Percentiles rank a stretch among this genome's conserved stretches.
These are phyloP conservation scores for Entelurus aequoreus DNA, from an alignment of 2,113 vertebrate species.

Conservation along the genomic window DNA sequence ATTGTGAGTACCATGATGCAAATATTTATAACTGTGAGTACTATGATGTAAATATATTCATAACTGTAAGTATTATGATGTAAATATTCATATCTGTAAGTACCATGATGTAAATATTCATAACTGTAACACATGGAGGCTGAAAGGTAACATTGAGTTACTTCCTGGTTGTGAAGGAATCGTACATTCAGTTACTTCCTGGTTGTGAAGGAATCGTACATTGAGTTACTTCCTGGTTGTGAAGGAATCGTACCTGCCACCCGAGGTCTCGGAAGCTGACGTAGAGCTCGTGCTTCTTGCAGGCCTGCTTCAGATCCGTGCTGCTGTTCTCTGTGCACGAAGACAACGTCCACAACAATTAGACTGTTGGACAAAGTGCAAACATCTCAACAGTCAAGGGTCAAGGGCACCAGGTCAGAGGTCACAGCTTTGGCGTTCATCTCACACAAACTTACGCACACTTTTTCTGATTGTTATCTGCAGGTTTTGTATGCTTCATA, in stretches of 20 bases:
- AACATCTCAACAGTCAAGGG: constrained; percentile 28
- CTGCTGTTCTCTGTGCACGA: constrained; percentile 84
- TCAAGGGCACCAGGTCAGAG: constrained; percentile 21
- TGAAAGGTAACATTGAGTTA: neutral
- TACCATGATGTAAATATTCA: too few relatives aligned
- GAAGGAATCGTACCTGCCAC: constrained; percentile 82
- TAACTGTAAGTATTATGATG: too few relatives aligned
- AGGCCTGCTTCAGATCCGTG: constrained; percentile 88
- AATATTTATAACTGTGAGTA: too few relatives aligned
- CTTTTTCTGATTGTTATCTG: too few relatives aligned
- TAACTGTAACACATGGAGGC: neutral
- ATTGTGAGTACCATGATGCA: too few relatives aligned
- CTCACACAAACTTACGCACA: constrained; percentile 34
- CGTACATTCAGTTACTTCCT: too few relatives aligned
- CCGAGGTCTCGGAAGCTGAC: constrained; percentile 96
- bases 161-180: too few relatives aligned
- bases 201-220: too few relatives aligned
- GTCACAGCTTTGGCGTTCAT: constrained; percentile 73
- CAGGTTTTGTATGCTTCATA: too few relatives aligned
- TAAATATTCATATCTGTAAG: too few relatives aligned
- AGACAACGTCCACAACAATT: constrained; percentile 26
- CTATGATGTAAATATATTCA: too few relatives aligned
- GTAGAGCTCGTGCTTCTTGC: constrained; percentile 94
- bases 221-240: neutral
- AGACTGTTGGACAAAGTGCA: constrained; percentile 37